Conservation (phyloP, 2,888 invertebrate genomes). For the Drosophila cracens region DNA sequence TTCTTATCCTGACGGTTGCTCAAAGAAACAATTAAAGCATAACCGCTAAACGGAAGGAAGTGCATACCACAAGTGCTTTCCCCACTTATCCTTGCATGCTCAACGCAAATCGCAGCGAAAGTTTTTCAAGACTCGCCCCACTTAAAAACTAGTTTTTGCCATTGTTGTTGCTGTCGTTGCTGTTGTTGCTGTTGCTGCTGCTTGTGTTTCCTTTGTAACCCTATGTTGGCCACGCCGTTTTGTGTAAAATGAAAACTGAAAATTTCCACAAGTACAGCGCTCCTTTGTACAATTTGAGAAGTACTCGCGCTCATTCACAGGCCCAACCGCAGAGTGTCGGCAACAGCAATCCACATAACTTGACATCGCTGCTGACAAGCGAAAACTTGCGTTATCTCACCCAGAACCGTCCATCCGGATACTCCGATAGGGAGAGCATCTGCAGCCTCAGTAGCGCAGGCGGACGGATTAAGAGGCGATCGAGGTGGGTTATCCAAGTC, state of each 20-base stretch:
- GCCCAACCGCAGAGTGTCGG: slow-evolving; percentile 59
- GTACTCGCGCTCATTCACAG: slow-evolving; percentile 76
- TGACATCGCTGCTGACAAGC: slow-evolving; percentile 60
- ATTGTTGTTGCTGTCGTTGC: background rate
- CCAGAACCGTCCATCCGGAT: slow-evolving; percentile 58
- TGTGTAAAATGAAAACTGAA: slow-evolving; percentile 84
- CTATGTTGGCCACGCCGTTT: slow-evolving; percentile 38
- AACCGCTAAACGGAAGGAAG: slow-evolving; percentile 73
- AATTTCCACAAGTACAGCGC: slow-evolving; percentile 78
- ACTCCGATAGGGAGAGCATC: slow-evolving; percentile 83
- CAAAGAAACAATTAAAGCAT: slow-evolving; percentile 74
- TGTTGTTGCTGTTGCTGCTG: slow-evolving; percentile 3
- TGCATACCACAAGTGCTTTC: slow-evolving; percentile 69
- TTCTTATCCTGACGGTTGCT: slow-evolving; percentile 38
- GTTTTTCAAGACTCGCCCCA: slow-evolving; percentile 50
- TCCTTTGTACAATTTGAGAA: slow-evolving; percentile 80
- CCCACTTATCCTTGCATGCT: slow-evolving; percentile 59
- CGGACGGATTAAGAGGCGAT: slow-evolving; percentile 77
- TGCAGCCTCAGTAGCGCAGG: slow-evolving; percentile 74
- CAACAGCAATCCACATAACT: slow-evolving; percentile 48
- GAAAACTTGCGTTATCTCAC: slow-evolving; percentile 67
- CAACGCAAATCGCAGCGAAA: slow-evolving; percentile 49
- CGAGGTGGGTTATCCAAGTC: slow-evolving; percentile 53
- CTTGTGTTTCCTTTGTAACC: slow-evolving; percentile 20
- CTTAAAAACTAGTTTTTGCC: slow-evolving; percentile 35